Evolutionary conservation across 2,113 vertebrate genomes (phyloP), one percentile per base, ranked within the genome.

Genomic region (Gasterosteus nipponicus): DNA sequence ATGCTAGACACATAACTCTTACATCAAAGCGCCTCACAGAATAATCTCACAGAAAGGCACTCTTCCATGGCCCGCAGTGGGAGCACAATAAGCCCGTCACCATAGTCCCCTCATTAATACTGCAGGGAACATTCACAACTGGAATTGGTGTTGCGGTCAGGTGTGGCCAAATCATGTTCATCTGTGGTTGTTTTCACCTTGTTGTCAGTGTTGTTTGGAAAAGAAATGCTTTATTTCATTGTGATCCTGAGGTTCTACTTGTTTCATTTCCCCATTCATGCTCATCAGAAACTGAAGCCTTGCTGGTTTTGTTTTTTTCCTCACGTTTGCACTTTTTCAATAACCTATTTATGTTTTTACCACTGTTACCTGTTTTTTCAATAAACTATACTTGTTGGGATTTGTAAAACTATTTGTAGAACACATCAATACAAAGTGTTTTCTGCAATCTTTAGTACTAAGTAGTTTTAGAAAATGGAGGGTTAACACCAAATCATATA

Each of bases 101-200:
- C 60, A 47, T 69, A 60, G 81, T 85, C 69, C 75, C 72, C 61
- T 77, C 59, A 81, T 74, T 75, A 77, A 57, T 80, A 68, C 29
- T 77, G 70, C 73, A 70, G 54, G 61, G 60, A 75, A 64, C 70
- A 77, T 86, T 87, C 78, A 88, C 84, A 87, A 86, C 90, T 88
- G 87, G 85, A 90, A 87, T 89, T 87, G 84, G 80, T 91, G 89
- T 92, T 92, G 86, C 86, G 88, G 83, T 90, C 84, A 88, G 86
- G 86, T 83, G 42, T 85, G 76, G 83, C 87, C 80, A 81, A 73
- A 73, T 89, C 80, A 84, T 82, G 22, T 79, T 83, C 89, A 89
- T 89, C 72, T 77, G 77, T 92, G 84, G 72, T 86, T 87, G 73
- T 81, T 77, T 56, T 73, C 51, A 69, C 64, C 81, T 65, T 83